Evolutionary conservation across 2,888 invertebrate genomes (phyloP).

Genomic region (Chrysodeixis includens): DNA sequence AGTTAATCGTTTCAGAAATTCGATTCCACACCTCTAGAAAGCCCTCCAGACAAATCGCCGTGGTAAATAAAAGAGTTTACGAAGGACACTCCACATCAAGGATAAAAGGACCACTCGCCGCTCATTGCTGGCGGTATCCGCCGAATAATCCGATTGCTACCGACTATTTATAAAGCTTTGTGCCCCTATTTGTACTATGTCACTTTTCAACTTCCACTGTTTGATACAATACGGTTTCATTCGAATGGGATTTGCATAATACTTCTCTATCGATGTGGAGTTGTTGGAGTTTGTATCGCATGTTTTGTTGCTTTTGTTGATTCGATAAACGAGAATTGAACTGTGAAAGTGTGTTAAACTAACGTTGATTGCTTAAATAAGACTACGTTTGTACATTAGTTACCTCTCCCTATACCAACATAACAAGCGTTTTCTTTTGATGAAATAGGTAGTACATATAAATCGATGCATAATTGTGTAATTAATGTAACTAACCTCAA

Average conservation of each 20-base stretch:
- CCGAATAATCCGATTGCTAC: slow-evolving; percentile 38
- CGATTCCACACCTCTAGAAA: slow-evolving; percentile 35
- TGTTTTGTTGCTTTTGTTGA: too few species aligned
- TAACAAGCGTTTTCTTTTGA: too few species aligned
- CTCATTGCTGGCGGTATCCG: slow-evolving; percentile 27
- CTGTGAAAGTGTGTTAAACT: too few species aligned
- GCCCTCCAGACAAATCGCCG: slow-evolving; percentile 52
- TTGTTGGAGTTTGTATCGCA: too few species aligned
- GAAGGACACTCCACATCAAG: slow-evolving; percentile 53
- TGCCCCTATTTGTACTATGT: slow-evolving; percentile 6
- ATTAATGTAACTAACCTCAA: too few species aligned
- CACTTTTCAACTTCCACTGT: slow-evolving; percentile 7
- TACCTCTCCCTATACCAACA: too few species aligned
- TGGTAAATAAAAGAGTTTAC: slow-evolving; percentile 57
- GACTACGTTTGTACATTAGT: too few species aligned
- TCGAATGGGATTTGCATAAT: not conserved
- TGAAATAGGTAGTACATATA: too few species aligned
- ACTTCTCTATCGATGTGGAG: not conserved
- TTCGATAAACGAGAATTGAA: too few species aligned
- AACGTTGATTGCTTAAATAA: too few species aligned
- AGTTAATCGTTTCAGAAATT: slow-evolving; percentile 38
- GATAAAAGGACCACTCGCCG: slow-evolving; percentile 43
- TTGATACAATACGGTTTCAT: not conserved
- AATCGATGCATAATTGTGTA: too few species aligned
- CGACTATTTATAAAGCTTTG: slow-evolving; percentile 22